Percentiles rank a stretch among this genome's conserved stretches.
phyloP scores from a whole-genome alignment of 2,888 invertebrate species.

The Erebia aethiops region DNA sequence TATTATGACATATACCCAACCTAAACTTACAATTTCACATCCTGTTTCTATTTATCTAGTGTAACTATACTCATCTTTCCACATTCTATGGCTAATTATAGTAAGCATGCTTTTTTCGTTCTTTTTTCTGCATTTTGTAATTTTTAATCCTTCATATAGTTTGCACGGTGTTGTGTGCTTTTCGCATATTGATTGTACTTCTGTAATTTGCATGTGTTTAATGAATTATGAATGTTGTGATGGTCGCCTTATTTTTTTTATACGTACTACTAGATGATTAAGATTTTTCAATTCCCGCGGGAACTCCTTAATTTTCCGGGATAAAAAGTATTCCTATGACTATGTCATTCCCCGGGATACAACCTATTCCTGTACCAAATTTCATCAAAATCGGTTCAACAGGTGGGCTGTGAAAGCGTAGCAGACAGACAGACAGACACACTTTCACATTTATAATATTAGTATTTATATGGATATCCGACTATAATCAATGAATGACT shows the following conservation, averaged over 20 bases:
- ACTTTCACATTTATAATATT: no score
- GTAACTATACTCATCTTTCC: background rate
- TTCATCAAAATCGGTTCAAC: no score
- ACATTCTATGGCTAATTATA: slow-evolving; percentile 19
- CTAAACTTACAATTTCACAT: background rate
- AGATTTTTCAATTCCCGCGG: no score
- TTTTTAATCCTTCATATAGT: slow-evolving; percentile 26
- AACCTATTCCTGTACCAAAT: no score
- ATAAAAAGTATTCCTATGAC: no score
- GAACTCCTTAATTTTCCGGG: no score
- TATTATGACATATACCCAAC: background rate
- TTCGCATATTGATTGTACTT: slow-evolving; percentile 19
- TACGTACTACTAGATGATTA: no score
- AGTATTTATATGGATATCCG: no score
- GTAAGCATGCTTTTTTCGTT: slow-evolving; percentile 20
- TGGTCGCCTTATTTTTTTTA: background rate
- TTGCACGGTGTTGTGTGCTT: slow-evolving; percentile 29
- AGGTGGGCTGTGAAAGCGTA: no score
- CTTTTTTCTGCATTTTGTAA: slow-evolving; percentile 11
- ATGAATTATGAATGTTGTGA: slow-evolving; percentile 9
- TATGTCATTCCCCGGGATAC: no score
- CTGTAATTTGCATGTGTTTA: slow-evolving; percentile 26
- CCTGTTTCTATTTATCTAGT: background rate
- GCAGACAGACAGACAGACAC: no score
- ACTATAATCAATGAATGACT: background rate